Evolutionary conservation across 2,113 vertebrate genomes (phyloP).

Genomic region (Chaetodon trifascialis): DNA sequence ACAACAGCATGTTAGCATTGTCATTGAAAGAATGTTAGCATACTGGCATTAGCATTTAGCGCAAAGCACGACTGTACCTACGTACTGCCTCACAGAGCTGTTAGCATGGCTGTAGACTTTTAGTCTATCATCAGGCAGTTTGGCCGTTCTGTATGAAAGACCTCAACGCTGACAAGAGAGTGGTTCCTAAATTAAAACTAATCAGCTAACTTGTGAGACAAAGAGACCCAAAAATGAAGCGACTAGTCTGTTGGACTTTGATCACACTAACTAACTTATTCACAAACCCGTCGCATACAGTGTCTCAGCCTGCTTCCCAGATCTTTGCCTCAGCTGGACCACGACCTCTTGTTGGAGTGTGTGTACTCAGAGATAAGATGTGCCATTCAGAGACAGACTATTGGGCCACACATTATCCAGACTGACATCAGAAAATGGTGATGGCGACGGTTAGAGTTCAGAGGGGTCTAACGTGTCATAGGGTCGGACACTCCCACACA

Average conservation of each 20-base stretch:
- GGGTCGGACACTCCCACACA: constrained; percentile 33
- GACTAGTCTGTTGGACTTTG: constrained; percentile 19
- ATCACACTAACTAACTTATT: constrained; percentile 3
- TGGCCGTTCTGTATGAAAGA: background rate
- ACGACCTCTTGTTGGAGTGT: constrained; percentile 16
- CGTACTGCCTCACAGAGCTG: background rate
- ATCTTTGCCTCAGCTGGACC: constrained; percentile 26
- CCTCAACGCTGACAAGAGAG: constrained; percentile 1
- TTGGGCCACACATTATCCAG: constrained; percentile 33
- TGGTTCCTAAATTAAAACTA: background rate
- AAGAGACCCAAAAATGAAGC: background rate
- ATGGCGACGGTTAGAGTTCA: constrained; percentile 44
- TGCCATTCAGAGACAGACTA: constrained; percentile 55
- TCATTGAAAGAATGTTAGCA: no score
- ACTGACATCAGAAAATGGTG: constrained; percentile 12
- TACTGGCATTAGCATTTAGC: no score
- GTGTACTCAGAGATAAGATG: constrained; percentile 35
- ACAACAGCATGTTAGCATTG: no score
- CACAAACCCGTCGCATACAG: background rate
- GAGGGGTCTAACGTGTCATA: constrained; percentile 10
- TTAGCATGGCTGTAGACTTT: background rate
- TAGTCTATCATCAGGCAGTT: background rate
- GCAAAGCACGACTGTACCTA: no score
- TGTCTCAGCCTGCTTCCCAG: background rate
- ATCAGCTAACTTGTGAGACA: constrained; percentile 14